Evolutionary conservation across 2,113 vertebrate species (phyloP).

Genomic region (Chrysemys picta): DNA sequence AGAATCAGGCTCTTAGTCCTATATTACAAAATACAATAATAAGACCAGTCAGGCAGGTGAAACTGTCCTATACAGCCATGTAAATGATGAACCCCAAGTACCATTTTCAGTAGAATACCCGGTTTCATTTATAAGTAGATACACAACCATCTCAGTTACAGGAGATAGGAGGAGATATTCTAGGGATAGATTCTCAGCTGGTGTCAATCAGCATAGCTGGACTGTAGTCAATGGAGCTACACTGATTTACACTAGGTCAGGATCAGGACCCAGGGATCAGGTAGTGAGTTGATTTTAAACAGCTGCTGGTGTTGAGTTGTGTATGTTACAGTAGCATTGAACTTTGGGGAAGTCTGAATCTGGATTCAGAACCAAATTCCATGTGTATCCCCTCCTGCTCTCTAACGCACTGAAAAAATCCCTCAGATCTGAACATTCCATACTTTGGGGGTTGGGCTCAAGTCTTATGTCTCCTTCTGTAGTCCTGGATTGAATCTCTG

Average conservation of each 20-base stretch:
- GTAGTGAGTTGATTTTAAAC: not conserved
- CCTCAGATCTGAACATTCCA: not conserved
- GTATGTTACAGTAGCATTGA: not conserved
- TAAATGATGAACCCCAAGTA: not conserved
- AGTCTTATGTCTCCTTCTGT: not conserved
- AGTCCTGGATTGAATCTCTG: rapidly evolving
- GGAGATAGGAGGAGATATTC: not conserved
- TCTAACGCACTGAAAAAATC: not conserved
- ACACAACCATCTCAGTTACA: not conserved
- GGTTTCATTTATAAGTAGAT: not conserved
- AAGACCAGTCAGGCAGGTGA: not conserved
- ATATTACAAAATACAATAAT: not conserved
- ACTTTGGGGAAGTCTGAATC: not conserved
- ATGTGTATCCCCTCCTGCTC: not conserved
- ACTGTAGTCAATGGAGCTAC: not conserved
- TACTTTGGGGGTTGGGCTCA: not conserved
- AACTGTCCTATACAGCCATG: not conserved
- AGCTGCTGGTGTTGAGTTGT: not conserved
- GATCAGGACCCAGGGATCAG: not conserved
- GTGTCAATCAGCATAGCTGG: not conserved
- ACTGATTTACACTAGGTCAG: not conserved
- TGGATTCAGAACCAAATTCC: not conserved
- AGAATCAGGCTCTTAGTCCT: not conserved
- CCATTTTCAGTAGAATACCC: rapidly evolving
- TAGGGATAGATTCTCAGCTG: rapidly evolving